phyloP scores from a whole-genome alignment of 1,140 invertebrate genomes.

The Halotydeus destructor region DNA sequence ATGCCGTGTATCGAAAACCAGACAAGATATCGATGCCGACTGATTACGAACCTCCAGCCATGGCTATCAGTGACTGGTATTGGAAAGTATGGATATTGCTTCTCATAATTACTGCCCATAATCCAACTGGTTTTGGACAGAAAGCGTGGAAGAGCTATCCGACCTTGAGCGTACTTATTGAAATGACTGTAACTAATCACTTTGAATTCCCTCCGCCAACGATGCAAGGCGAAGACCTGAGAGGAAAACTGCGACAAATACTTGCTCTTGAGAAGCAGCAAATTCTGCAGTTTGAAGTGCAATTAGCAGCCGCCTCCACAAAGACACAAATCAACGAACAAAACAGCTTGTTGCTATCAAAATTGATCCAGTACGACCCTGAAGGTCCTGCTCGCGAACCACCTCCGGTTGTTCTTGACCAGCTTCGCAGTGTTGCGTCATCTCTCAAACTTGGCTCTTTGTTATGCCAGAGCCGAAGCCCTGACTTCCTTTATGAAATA shows the following conservation, averaged over 20 bases:
- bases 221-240: constrained; percentile 37
- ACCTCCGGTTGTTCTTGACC: constrained; percentile 49
- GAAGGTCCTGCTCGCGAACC: constrained; percentile 52
- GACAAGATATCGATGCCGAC: constrained; percentile 69
- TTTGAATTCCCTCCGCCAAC: constrained; percentile 51
- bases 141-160: constrained; percentile 74
- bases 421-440: constrained; percentile 56
- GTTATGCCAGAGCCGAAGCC: constrained; percentile 64
- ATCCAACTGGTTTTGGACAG: constrained; percentile 63
- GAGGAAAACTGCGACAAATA: constrained; percentile 37
- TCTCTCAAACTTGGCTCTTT: constrained; percentile 46
- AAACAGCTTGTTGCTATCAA: constrained; percentile 61
- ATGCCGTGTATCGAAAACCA: constrained; percentile 73
- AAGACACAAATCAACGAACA: constrained; percentile 65
- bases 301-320: constrained; percentile 69
- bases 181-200: constrained; percentile 88
- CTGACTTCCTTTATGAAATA: constrained; percentile 77
- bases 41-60: constrained; percentile 57
- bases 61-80: constrained; percentile 73
- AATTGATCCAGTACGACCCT: constrained; percentile 60
- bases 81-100: constrained; percentile 88
- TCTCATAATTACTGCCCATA: constrained; percentile 69
- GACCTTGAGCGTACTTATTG: constrained; percentile 73
- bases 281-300: constrained; percentile 77
- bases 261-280: constrained; percentile 48